Evolutionary conservation across 2,797 vertebrate species (phyloP), one percentile per base, ranked within the genome.

Genomic region (Percopsis omiscomaycus): DNA sequence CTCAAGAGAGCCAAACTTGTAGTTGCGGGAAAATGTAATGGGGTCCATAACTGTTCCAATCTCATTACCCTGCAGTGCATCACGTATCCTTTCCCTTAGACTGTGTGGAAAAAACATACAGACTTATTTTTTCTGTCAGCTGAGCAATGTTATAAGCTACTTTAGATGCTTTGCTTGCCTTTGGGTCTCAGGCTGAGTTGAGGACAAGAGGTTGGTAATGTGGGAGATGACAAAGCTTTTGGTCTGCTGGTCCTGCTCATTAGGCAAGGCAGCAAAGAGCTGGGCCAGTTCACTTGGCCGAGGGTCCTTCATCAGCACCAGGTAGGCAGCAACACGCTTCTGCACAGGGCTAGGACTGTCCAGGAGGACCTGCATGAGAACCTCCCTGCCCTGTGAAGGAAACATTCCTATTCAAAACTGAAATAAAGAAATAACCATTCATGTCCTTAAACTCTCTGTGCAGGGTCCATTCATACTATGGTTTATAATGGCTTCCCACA

Each of bases 161-260:
- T 42, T 71, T 5, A 15, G 49, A 2, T 2, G 69, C 61, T 52
- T 74, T 0, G 86, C 94, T 91, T 91, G 98, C 97, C 83, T 75
- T 80, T 89, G 75, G 3, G 91, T 90, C 50, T 85, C 82, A 50
- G 87, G 9, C 52, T 93, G 91, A 60, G 92, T 89, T 61, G 95
- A 95, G 27, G 89, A 91, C 74, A 95, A 82, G 79, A 98, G 93
- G 84, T 98, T 98, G 65, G 84, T 88, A 5, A 98, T 78, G 78
- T 98, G 95, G 45, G 98, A 97, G 59, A 90, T 92, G 62, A 97
- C 74, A 74, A 96, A 99, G 83, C 90, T 96, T 89, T 92, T 95
- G 80, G 94, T 88, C 91, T 99, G 95, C 29, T 87, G 74, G 0
- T 92, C 92, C 64, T 87, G 80, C 56, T 95, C 93, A 30, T n/a